phyloP scores from a whole-genome alignment of 2,797 vertebrate genomes.

The Perodicticus potto region DNA sequence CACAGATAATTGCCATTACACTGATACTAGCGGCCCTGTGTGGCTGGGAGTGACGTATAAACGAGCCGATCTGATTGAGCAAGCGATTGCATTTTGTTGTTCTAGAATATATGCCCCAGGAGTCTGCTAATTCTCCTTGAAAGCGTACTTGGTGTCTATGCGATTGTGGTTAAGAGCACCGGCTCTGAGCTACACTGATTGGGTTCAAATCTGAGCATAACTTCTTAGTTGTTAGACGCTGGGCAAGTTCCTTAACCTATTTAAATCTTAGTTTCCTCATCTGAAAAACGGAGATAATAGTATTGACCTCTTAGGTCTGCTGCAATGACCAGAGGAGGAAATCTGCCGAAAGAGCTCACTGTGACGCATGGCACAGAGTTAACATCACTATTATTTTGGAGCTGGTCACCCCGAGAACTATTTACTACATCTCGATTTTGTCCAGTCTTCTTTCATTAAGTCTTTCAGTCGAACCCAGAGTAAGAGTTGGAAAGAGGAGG shows the following conservation, averaged over 20 bases:
- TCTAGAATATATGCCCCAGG: slow-evolving; percentile 52
- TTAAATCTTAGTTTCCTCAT: slow-evolving; percentile 20
- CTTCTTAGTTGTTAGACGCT: too few species aligned
- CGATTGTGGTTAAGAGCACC: not conserved
- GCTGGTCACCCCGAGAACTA: not conserved
- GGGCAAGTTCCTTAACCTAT: not conserved
- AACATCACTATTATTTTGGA: not conserved
- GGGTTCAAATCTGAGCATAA: not conserved
- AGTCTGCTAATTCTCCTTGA: slow-evolving; percentile 75
- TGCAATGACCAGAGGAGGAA: not conserved
- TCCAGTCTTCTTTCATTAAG: not conserved
- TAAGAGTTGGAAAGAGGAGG: not conserved
- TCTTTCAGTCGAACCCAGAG: not conserved
- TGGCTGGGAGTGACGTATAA: slow-evolving; percentile 79
- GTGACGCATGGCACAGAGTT: not conserved
- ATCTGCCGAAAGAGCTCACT: not conserved
- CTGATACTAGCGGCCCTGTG: slow-evolving; percentile 79
- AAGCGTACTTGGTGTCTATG: not conserved
- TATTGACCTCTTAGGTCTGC: not conserved
- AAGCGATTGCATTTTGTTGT: slow-evolving; percentile 59
- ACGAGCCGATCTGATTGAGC: slow-evolving; percentile 62
- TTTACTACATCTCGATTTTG: not conserved
- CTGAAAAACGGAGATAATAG: not conserved
- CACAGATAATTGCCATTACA: slow-evolving; percentile 86
- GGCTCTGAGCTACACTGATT: not conserved